Base-by-base conservation (phyloP, 2,888 invertebrate genomes). In the Ischnura elegans region DNA sequence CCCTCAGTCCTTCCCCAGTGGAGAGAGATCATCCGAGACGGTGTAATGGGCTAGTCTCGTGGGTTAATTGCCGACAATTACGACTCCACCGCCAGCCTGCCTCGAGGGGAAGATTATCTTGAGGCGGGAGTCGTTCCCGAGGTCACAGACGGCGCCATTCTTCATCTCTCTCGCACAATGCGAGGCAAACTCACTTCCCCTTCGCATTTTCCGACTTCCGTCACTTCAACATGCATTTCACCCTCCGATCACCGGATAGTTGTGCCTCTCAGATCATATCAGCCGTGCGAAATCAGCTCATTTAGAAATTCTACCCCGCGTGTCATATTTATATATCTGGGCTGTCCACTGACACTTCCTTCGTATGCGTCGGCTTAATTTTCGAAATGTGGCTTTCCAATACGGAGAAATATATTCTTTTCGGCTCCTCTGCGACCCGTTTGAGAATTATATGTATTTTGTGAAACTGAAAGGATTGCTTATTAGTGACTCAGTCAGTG, bases 21-120 rank as follows among this genome's bases (percentile, higher is more conserved):
- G n/a, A n/a, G n/a, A 13, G 25, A 13, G 87, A 87, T 42, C 87
- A 87, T 87, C 55, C 25, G 55, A 87, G 61, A 61, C 90, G 55
- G n/a, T 61, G 90, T 90, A 90, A 90, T 90, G 66, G 90, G n/a
- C 61, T 43, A 90, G 90, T 51, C 90, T 90, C 90, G 42, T 90
- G 90, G 66, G 90, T 90, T 90, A 90, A 90, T 90, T 90, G 55
- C 43, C 90, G 36, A n/a, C 90, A 90, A 90, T 90, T 90, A 90
- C 90, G 90, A n/a, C 90, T 90, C 90, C 43, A 61, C 90, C 29
- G 76, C 76, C 29, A 61, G 55, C n/a, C n/a, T n/a, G n/a, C n/a
- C n/a, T n/a, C n/a, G n/a, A 19, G 6, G 10, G 87, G 90, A 90
- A 66, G 90, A 90, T 90, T 61, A 90, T 90, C 90, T 61, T 61